These are phyloP conservation scores for Ochropleura leucogaster DNA, from an alignment of 2,888 invertebrate species.

Conservation along the genomic window DNA sequence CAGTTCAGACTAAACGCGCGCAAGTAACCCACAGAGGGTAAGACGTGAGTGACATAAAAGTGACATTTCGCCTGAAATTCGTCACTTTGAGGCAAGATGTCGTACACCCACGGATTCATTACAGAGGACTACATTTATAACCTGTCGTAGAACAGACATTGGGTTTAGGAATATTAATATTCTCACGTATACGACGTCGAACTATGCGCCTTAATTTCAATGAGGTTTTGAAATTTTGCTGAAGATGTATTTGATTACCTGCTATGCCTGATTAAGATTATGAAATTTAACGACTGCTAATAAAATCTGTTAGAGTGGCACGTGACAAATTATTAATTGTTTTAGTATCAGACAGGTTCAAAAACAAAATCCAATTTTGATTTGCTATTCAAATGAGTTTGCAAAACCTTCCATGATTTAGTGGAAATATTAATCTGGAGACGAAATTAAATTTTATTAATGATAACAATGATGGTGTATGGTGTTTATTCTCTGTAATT, in stretches of 20 bases:
- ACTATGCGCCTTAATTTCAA: slow-evolving; percentile 26
- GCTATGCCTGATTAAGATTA: background rate
- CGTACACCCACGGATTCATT: slow-evolving; percentile 43
- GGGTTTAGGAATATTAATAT: slow-evolving; percentile 52
- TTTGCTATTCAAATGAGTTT: no score
- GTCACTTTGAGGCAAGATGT: slow-evolving; percentile 43
- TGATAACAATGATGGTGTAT: no score
- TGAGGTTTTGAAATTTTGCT: slow-evolving; percentile 10
- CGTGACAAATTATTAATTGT: background rate
- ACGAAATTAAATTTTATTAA: no score
- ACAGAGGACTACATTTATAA: slow-evolving; percentile 44
- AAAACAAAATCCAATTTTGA: no score
- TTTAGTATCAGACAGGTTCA: background rate
- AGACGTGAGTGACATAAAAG: slow-evolving; percentile 33
- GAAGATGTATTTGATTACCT: background rate
- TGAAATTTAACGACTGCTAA: background rate
- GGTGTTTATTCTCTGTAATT: no score
- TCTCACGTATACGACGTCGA: slow-evolving; percentile 16
- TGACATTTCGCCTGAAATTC: slow-evolving; percentile 30
- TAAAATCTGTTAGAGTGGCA: background rate
- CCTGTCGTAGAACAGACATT: slow-evolving; percentile 2
- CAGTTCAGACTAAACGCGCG: slow-evolving; percentile 11
- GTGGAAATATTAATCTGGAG: no score
- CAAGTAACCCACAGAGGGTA: slow-evolving; percentile 21
- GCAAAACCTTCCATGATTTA: no score